Evolutionary conservation across 2,113 vertebrate species (phyloP), one percentile per base, ranked within the genome.

Genomic region (Phoenicopterus ruber): DNA sequence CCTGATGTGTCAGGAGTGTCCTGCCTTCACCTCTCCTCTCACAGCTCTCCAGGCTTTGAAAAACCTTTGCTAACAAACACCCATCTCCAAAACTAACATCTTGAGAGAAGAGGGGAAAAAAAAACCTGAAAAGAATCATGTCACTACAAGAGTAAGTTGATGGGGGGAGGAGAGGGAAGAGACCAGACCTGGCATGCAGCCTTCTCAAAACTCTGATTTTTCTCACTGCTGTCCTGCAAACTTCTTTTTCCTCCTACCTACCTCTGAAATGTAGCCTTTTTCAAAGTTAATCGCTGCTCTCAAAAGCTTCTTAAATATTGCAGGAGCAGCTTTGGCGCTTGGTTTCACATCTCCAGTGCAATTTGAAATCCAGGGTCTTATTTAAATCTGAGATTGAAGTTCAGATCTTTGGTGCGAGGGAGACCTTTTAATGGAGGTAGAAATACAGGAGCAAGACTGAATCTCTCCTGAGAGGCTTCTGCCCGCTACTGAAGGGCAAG

Each of bases 1-100:
- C 78, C 65, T 80, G 77, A 72, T 62, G 36, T 89, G 90, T 94
- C 79, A 90, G 85, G 76, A 58, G 44, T 71, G 70, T 80, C 94
- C 93, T 96, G 79, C 83, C 54, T 72, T 96, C 94, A 93, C 78
- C 89, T 96, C 82, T 84, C 40, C 62, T 63, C 80, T 78, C 13
- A 6, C 72, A 79, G 50, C 86, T 86, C 55, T 79, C 34, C 70
- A 92, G 78, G 46, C 87, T 89, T 57, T 76, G 44, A 76, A 76
- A 95, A 95, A 61, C 57, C 77, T 94, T 92, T 65, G 66, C 49
- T 91, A 72, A 34, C 86, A 91, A 94, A 93, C 74, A 76, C 86
- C 46, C 7, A 0, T 95, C 88, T 96, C 81, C 81, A 84, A 80
- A 95, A 76, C 63, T 36, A 96, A 69, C 84, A 70, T 94, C 93